Evolutionary conservation across 2,113 vertebrate genomes (phyloP).

Genomic region (Dromiciops gliroides): DNA sequence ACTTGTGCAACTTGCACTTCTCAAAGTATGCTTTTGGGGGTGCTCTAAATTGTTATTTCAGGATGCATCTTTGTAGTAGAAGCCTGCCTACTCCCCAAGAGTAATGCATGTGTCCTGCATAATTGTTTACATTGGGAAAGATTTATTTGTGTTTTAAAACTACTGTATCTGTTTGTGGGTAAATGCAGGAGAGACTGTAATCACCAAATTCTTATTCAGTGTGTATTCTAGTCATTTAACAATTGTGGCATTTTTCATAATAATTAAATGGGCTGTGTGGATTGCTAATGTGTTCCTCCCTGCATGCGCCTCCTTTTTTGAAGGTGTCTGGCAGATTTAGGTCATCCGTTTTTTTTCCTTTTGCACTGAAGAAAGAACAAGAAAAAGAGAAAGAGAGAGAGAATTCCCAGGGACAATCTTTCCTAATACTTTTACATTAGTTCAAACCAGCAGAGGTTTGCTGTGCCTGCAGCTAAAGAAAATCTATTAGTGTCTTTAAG

Average conservation of each 20-base stretch:
- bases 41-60: constrained; percentile 61
- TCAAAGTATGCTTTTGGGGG: constrained; percentile 61
- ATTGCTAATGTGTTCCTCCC: constrained; percentile 71
- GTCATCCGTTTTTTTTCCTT: constrained; percentile 80
- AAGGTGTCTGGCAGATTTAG: constrained; percentile 83
- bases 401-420: constrained; percentile 80
- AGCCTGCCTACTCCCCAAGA: not conserved
- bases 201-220: constrained; percentile 78
- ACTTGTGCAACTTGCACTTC: not conserved
- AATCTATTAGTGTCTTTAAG: constrained; percentile 82
- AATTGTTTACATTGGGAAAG: constrained; percentile 71
- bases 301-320: constrained; percentile 73
- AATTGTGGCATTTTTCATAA: constrained; percentile 74
- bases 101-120: not conserved
- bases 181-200: constrained; percentile 70
- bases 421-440: constrained; percentile 82
- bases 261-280: constrained; percentile 78
- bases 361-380: constrained; percentile 66
- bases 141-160: constrained; percentile 77
- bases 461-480: constrained; percentile 81
- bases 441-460: constrained; percentile 82
- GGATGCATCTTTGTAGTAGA: not conserved
- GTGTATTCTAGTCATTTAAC: constrained; percentile 80
- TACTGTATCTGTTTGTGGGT: constrained; percentile 62
- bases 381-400: constrained; percentile 76